Evolutionary conservation across 64 coral and sea anemone species (phyloP).

Genomic region (Actinia equina): DNA sequence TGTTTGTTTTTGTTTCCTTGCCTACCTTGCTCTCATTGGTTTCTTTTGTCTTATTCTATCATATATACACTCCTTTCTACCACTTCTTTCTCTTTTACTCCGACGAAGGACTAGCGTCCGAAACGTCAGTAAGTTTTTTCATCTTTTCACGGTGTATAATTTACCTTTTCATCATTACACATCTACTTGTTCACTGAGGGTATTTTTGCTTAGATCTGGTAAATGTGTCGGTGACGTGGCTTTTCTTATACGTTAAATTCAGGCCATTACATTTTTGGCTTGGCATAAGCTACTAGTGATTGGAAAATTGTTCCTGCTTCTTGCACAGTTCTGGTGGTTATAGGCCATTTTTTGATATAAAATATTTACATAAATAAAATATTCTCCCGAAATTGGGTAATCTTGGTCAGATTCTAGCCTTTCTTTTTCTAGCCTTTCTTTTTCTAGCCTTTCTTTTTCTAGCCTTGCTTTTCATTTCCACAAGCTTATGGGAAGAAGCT

Average conservation of each 20-base stretch:
- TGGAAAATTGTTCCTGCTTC: slow-evolving; percentile 19
- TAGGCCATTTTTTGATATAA: slow-evolving; percentile 52
- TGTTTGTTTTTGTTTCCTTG: too few relatives aligned
- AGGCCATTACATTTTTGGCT: slow-evolving; percentile 2
- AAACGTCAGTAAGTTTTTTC: too few relatives aligned
- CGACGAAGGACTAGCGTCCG: too few relatives aligned
- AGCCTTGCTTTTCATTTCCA: not conserved
- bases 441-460: slow-evolving; percentile 8
- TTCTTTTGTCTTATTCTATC: too few relatives aligned
- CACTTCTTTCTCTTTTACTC: too few relatives aligned
- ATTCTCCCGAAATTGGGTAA: slow-evolving; percentile 48
- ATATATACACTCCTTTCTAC: too few relatives aligned
- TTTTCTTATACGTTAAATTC: not conserved
- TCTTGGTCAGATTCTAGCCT: slow-evolving; percentile 30
- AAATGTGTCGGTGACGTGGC: not conserved
- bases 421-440: not conserved
- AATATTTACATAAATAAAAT: slow-evolving; percentile 59
- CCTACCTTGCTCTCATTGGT: too few relatives aligned
- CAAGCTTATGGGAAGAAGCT: too few relatives aligned
- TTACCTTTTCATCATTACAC: too few relatives aligned
- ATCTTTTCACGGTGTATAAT: too few relatives aligned
- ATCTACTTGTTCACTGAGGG: not conserved
- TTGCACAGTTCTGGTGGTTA: slow-evolving; percentile 28
- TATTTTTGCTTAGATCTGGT: not conserved
- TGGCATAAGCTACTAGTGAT: not conserved